Percentiles rank a stretch among this genome's conserved stretches.
Conservation (phyloP, 1,140 invertebrate genomes). For the Paraescarpia echinospica region DNA sequence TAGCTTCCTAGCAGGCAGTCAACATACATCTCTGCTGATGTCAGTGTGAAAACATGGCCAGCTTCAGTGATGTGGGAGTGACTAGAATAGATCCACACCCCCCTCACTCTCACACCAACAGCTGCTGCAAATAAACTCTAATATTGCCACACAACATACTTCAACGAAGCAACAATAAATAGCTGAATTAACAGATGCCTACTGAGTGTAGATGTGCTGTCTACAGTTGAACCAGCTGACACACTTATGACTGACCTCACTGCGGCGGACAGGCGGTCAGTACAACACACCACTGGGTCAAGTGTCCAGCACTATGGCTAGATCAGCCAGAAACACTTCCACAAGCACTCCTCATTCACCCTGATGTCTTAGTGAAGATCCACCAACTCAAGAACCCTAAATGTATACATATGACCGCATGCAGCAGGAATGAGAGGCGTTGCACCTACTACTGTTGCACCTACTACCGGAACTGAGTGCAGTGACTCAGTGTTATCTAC, state of each 20-base stretch:
- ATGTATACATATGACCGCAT: not conserved
- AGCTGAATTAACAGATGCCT: not conserved
- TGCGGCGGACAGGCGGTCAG: not conserved
- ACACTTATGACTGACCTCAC: not conserved
- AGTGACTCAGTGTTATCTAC: not conserved
- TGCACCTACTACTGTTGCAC: not conserved
- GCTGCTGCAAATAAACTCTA: not conserved
- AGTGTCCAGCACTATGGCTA: not conserved
- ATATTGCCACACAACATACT: not conserved
- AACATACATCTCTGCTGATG: no score
- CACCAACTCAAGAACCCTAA: not conserved
- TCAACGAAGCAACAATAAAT: not conserved
- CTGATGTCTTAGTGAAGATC: not conserved
- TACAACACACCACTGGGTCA: not conserved
- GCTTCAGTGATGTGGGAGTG: not conserved
- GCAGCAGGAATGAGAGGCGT: not conserved
- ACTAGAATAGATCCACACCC: not conserved
- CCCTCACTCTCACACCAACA: not conserved
- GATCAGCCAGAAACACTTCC: not conserved
- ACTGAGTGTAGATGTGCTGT: not conserved
- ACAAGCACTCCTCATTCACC: not conserved
- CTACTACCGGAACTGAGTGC: not conserved
- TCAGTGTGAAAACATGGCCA: no score
- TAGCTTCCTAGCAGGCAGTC: no score
- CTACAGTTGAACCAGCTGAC: not conserved